phyloP scores from a whole-genome alignment of 2,888 invertebrate genomes.

The Deilephila elpenor region DNA sequence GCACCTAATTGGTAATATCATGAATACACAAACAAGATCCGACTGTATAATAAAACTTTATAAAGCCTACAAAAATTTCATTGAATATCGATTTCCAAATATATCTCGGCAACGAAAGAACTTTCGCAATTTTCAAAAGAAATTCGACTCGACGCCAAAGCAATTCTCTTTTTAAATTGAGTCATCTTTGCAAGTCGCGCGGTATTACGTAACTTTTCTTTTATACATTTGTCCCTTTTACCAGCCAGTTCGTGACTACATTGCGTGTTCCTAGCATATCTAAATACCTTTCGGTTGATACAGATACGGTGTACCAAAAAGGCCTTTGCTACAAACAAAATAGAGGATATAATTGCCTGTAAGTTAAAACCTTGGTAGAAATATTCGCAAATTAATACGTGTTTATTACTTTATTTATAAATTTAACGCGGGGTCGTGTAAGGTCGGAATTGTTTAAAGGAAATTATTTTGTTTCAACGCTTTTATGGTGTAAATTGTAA shows the following conservation, averaged over 20 bases:
- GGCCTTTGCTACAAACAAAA: conserved; percentile 35
- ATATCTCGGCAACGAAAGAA: neutral
- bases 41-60: no score
- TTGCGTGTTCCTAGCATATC: conserved; percentile 54
- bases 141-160: neutral
- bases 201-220: conserved; percentile 9
- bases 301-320: conserved; percentile 32
- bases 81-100: no score
- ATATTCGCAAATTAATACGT: conserved; percentile 54
- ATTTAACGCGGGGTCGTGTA: conserved; percentile 19
- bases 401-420: conserved; percentile 41
- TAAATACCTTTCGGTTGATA: conserved; percentile 31
- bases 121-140: neutral
- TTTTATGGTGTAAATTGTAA: conserved; percentile 4
- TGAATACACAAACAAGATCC: no score
- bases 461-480: conserved; percentile 21
- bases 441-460: conserved; percentile 28
- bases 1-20: no score
- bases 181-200: neutral
- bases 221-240: conserved; percentile 8
- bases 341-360: conserved; percentile 39
- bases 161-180: conserved; percentile 5
- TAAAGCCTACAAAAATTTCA: no score
- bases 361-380: conserved; percentile 25
- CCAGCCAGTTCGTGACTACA: conserved; percentile 50